Evolutionary conservation across 2,113 vertebrate species (phyloP).

Genomic region (Macrotis lagotis): DNA sequence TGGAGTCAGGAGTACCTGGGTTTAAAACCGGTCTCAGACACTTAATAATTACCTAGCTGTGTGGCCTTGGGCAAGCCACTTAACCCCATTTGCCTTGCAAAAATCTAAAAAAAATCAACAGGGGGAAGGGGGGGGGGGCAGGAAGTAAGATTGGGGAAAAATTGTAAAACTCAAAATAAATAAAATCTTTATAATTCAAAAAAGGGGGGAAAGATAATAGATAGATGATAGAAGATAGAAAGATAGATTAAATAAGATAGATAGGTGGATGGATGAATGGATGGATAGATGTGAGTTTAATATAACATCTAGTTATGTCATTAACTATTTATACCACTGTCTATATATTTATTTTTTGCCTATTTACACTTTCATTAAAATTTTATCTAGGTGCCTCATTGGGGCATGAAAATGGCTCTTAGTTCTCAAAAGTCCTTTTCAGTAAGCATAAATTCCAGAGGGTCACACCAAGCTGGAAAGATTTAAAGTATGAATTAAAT

Average conservation of each 20-base stretch:
- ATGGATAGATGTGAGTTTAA: background rate
- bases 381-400: background rate
- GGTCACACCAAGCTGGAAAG: background rate
- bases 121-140: too few species aligned
- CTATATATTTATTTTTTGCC: background rate
- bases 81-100: too few species aligned
- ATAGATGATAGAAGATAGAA: background rate
- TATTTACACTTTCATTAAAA: background rate
- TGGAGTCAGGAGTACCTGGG: too few species aligned
- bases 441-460: background rate
- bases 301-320: background rate
- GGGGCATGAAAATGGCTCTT: background rate
- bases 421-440: background rate
- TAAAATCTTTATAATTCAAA: too few species aligned
- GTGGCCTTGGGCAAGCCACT: too few species aligned
- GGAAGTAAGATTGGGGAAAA: too few species aligned
- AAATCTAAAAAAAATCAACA: too few species aligned
- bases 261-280: background rate
- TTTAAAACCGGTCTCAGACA: too few species aligned
- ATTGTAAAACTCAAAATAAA: too few species aligned
- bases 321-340: background rate
- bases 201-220: too few species aligned
- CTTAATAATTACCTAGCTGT: too few species aligned
- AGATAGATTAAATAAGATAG: background rate
- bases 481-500: background rate